Evolutionary conservation across 2,113 vertebrate genomes (phyloP).

Genomic region (Dunckerocampus dactyliophorus): DNA sequence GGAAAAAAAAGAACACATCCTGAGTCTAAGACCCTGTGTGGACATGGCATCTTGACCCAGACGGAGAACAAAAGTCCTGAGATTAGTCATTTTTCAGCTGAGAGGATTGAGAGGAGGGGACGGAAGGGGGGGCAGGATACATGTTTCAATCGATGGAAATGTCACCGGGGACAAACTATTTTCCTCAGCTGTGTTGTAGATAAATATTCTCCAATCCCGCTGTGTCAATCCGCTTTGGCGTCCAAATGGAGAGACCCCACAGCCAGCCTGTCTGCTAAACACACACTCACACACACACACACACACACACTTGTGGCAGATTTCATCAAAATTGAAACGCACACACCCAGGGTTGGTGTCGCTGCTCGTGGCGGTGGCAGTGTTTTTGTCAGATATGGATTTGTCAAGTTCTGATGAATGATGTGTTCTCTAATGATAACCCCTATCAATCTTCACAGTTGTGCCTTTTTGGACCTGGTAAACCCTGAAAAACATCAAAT

Average conservation of each 20-base stretch:
- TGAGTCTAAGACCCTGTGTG: conserved; percentile 43
- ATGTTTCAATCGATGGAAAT: conserved; percentile 74
- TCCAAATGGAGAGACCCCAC: conserved; percentile 31
- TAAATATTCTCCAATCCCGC: conserved; percentile 64
- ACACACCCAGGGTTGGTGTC: conserved; percentile 23
- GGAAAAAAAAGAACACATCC: conserved; percentile 55
- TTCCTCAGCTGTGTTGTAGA: conserved; percentile 65
- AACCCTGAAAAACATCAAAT: conserved; percentile 27
- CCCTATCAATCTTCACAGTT: conserved; percentile 53
- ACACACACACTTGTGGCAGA: conserved; percentile 31
- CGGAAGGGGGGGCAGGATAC: conserved; percentile 25
- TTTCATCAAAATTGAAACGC: conserved; percentile 56
- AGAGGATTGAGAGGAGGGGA: conserved; percentile 2
- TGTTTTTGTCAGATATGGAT: conserved; percentile 60
- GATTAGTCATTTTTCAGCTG: conserved; percentile 65
- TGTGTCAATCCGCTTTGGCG: conserved; percentile 49
- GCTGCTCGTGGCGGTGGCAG: conserved; percentile 18
- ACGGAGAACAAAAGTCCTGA: conserved; percentile 50
- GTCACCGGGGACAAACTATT: conserved; percentile 73
- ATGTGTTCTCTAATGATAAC: conserved; percentile 55
- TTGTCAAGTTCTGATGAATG: conserved; percentile 64
- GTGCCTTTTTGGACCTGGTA: conserved; percentile 27
- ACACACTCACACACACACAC: conserved; percentile 9
- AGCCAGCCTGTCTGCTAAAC: not conserved
- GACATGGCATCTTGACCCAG: conserved; percentile 53